Base-by-base conservation (phyloP, 2,113 vertebrate genomes). In the Donacobius atricapilla region DNA sequence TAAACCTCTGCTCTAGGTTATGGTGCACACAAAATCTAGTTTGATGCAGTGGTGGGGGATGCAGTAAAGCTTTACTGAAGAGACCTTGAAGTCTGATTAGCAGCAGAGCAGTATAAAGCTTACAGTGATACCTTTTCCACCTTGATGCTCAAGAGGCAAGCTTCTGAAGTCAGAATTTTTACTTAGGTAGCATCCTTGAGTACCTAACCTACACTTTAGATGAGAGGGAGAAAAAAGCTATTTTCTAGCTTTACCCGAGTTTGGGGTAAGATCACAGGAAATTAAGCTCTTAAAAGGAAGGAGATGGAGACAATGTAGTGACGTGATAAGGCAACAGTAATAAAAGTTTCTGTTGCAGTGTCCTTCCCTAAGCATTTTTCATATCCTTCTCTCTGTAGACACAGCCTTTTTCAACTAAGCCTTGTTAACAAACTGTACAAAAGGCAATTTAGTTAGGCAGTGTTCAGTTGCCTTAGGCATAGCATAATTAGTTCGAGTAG, bases 401-500 rank as follows among this genome's bases (percentile, higher is more conserved):
- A 51, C 35, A 69, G 70, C 22, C 24, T 47, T 42, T 88, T 86
- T 60, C 22, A 56, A 3, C 68, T 81, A 84, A 90, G 44, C 71
- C 64, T 71, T 78, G 56, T 81, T 94, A 93, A 89, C 56, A 83
- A 83, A 37, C 68, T 81, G 40, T 54, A 68, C 90, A 92, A 95
- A 90, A 82, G 85, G 39, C 72, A 92, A 13, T 88, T 93, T 90
- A 89, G 68, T 54, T 15, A 70, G 51, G 56, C 51, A 90, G 9
- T 64, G 47, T 60, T 90, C 71, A 82, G 28, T 87, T 18, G 56
- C 69, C 68, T 25, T 88, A 94, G 82, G 71, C 88, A 75, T 75
- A 69, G 40, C 40, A 23, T 92, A 92, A 92, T 89, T 95, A 78
- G 51, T 31, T 91, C 64, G 91, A 75, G 73, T 94, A 87, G 85